Evolutionary conservation across 2,888 invertebrate species (phyloP).

Genomic region (Metacarcinus magister): DNA sequence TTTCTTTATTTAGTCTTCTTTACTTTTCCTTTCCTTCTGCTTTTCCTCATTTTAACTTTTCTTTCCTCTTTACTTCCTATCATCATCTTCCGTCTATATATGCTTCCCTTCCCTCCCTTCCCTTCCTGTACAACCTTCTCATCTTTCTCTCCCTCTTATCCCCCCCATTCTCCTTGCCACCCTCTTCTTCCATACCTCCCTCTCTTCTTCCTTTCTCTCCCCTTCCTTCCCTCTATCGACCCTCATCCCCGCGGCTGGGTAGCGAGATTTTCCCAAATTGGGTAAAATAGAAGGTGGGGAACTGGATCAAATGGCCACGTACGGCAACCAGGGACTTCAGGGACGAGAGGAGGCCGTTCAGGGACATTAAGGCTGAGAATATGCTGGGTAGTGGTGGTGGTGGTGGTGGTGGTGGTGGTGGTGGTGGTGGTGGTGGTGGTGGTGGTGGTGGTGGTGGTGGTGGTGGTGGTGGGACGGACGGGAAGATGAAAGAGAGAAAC

Average conservation of each 20-base stretch:
- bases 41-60: not conserved
- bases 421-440: not conserved
- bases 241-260: not conserved
- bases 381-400: not conserved
- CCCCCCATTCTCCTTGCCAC: not conserved
- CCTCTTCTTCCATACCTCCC: not conserved
- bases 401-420: slow-evolving; percentile 11
- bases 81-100: not conserved
- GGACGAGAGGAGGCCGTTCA: slow-evolving; percentile 32
- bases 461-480: slow-evolving; percentile 11
- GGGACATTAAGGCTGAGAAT: slow-evolving; percentile 54
- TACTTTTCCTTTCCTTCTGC: not conserved
- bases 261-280: slow-evolving; percentile 57
- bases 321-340: slow-evolving; percentile 22
- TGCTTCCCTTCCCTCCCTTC: not conserved
- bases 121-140: not conserved
- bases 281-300: slow-evolving; percentile 19
- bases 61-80: not conserved
- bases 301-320: slow-evolving; percentile 50
- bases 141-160: not conserved
- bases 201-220: not conserved
- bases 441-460: not conserved
- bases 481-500: slow-evolving; percentile 26
- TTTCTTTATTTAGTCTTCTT: not conserved
- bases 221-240: not conserved